Conservation (phyloP, 2,888 invertebrate species). For the Digitonthophagus gazella region DNA sequence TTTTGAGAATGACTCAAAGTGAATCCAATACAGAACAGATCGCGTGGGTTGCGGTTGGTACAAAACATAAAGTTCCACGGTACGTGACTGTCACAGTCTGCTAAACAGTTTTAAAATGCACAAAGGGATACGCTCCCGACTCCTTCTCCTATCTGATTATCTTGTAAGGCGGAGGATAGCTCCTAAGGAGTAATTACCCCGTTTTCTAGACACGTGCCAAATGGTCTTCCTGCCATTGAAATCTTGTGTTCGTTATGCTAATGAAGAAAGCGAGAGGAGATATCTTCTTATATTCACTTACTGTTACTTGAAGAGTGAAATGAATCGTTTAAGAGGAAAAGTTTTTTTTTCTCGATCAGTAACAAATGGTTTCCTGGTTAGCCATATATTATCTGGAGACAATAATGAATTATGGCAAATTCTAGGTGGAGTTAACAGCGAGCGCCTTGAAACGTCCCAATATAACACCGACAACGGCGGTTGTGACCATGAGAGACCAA, state of each 20-base stretch:
- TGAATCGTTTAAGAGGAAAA: not conserved
- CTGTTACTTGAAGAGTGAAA: not conserved
- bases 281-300: not conserved
- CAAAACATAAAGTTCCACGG: conserved; percentile 9
- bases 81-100: conserved; percentile 13
- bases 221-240: not conserved
- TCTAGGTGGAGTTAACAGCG: not conserved
- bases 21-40: not conserved
- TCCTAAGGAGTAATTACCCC: not conserved
- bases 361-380: not conserved
- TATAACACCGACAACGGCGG: not conserved
- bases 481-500: not conserved
- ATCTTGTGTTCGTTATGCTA: not conserved
- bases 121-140: conserved; percentile 6
- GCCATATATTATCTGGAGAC: not conserved
- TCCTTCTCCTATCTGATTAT: conserved; percentile 11
- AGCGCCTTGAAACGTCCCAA: not conserved
- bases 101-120: conserved; percentile 13
- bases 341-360: not conserved
- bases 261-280: not conserved
- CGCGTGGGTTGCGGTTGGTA: conserved; percentile 2
- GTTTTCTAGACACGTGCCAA: not conserved
- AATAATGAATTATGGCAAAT: not conserved
- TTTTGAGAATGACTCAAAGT: conserved; percentile 11
- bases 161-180: not conserved